Base-by-base conservation (phyloP, 2,888 invertebrate species). In the Ormia ochracea region DNA sequence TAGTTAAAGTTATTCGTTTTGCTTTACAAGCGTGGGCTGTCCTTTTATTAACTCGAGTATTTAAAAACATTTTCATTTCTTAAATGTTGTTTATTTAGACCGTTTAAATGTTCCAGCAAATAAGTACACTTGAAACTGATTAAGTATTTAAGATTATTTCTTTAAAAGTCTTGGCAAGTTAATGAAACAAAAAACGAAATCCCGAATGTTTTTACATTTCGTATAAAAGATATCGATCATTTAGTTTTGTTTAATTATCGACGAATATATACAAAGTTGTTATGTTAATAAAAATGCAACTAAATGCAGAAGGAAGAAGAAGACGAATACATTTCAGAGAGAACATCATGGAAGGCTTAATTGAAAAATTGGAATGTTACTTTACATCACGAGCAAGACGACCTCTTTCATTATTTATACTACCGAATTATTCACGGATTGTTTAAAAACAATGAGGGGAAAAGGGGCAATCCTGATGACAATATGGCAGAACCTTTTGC, bases 111-210 rank as follows among this genome's bases (percentile, higher is more conserved):
- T 41, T 45, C 14, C 17, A 43, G 7, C 59, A 72, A 66, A 66
- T 43, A 72, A 70, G 72, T 50, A 72, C 59, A 59, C 59, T 54
- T 73, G 78, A 12, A 73, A 54, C 72, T 73, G 78, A 78, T 78
- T 78, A 68, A 73, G 73, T 78, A 73, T 78, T 78, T 73, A 54
- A 73, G 78, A 78, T 78, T 59, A 68, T 66, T 77, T 63, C 38
- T 17, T 48, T 54, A 43, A 50, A 68, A 59, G 19, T 52, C 14
- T 26, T 52, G 45, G 45, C 61, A 61, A 69, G 43, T 19, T 9
- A 50, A 61, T 6, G 45, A 50, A 12, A 38, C 43, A 19, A 54
- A 45, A n/a, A 48, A 33, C n/a, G 21, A 59, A 33, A 26, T 54
- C 21, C 26, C 41, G 14, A 48, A 45, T 38, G 26, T 21, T 28